Evolutionary conservation across 35 echinoderm and acorn worm genomes (phyloP).

Genomic region (Lytechinus variegatus): DNA sequence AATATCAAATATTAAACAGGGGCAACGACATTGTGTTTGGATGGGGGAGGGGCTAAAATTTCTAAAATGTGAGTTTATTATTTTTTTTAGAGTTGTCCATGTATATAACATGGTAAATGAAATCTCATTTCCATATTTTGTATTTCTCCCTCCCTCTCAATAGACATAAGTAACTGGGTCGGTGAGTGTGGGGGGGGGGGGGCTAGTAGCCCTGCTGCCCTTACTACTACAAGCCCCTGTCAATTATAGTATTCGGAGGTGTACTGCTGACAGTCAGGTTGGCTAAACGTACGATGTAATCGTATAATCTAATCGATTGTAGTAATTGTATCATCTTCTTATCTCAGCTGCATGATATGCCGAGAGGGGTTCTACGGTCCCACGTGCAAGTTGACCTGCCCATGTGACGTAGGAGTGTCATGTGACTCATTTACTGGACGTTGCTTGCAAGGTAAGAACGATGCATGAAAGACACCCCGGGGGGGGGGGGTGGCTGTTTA

Average conservation of each 20-base stretch:
- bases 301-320: not conserved
- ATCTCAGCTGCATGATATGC: conserved; percentile 33
- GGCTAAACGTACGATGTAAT: not conserved
- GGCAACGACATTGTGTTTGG: no score
- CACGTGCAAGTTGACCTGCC: conserved; percentile 1
- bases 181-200: not conserved
- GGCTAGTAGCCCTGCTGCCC: not conserved
- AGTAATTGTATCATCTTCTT: not conserved
- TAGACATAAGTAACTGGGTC: no score
- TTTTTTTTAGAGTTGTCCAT: no score
- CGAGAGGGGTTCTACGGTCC: conserved; percentile 23
- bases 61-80: no score
- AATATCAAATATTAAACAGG: no score
- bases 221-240: not conserved
- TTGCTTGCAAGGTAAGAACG: not conserved
- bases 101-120: no score
- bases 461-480: not conserved
- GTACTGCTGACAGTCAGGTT: not conserved
- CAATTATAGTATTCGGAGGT: no score
- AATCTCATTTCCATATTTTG: no score
- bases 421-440: not conserved
- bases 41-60: no score
- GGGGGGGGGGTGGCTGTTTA: no score
- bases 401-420: conserved; percentile 24
- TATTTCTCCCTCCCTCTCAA: no score